Percentiles rank a stretch among this genome's conserved stretches.
These are phyloP conservation scores for Ephydatia muelleri DNA, from an alignment of 37 sponge, comb jelly and placozoan genomes.

Conservation along the genomic window DNA sequence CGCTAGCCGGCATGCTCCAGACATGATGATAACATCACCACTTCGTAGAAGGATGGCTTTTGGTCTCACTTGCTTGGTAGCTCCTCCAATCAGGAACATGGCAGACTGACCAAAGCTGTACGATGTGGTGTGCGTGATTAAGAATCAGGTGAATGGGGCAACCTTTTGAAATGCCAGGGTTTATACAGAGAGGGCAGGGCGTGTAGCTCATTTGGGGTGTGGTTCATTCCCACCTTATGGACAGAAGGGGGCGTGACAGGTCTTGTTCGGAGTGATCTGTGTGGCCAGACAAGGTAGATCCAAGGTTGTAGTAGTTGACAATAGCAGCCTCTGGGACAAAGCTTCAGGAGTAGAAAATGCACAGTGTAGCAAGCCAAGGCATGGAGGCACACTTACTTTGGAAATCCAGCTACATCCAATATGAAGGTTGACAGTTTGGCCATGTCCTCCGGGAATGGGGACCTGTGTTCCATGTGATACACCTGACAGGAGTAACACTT, in stretches of 20 bases:
- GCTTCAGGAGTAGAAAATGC: conserved; percentile 20
- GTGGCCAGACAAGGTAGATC: conserved; percentile 93
- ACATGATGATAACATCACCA: conserved; percentile 91
- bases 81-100: conserved; percentile 88
- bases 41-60: conserved; percentile 67
- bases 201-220: neutral
- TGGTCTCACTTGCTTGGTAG: conserved; percentile 61
- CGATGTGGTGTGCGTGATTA: neutral
- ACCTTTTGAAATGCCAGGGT: neutral
- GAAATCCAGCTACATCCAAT: conserved; percentile 54
- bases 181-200: neutral
- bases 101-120: conserved; percentile 91
- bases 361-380: neutral
- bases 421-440: conserved; percentile 68
- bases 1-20: conserved; percentile 73
- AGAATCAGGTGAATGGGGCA: neutral
- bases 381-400: conserved; percentile 21
- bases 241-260: conserved; percentile 90
- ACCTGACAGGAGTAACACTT: conserved; percentile 3
- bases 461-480: conserved; percentile 47
- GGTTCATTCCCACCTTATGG: conserved; percentile 72
- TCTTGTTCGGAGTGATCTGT: conserved; percentile 96
- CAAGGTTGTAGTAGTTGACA: conserved; percentile 95
- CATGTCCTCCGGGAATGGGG: conserved; percentile 76
- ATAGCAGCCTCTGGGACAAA: conserved; percentile 89